Evolutionary conservation across 1,140 invertebrate genomes (phyloP).

Genomic region (Brachionus sp.): DNA sequence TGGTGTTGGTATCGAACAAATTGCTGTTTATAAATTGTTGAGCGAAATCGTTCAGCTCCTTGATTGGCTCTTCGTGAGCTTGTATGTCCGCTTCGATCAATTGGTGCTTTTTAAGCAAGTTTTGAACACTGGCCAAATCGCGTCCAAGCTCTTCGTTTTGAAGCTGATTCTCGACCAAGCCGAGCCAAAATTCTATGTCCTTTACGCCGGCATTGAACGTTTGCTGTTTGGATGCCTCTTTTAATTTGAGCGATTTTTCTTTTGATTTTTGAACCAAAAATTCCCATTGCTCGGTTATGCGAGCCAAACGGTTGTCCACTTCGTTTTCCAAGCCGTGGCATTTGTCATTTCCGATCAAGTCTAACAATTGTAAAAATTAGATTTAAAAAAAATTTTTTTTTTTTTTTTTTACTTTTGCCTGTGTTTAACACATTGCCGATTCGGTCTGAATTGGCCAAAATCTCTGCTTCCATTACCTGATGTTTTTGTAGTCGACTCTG

Average conservation of each 20-base stretch:
- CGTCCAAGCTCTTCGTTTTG: conserved; percentile 95
- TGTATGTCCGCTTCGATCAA: conserved; percentile 92
- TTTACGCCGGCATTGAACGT: conserved; percentile 99
- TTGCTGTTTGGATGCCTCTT: conserved; percentile 96
- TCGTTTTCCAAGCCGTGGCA: conserved; percentile 63
- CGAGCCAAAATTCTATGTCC: conserved; percentile 99
- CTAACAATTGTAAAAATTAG: conserved; percentile 50
- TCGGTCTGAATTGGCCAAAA: conserved; percentile 94
- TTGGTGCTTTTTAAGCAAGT: conserved; percentile 97
- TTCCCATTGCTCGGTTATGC: conserved; percentile 97
- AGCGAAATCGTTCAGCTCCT: conserved; percentile 64
- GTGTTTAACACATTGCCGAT: conserved; percentile 90
- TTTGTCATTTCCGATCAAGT: conserved; percentile 55
- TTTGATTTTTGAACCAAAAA: conserved; percentile 93
- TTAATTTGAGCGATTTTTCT: conserved; percentile 93
- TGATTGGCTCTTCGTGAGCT: conserved; percentile 85
- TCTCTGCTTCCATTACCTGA: conserved; percentile 96
- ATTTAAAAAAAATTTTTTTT: background rate
- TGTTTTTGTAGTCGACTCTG: conserved; percentile 94
- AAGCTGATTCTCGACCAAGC: conserved; percentile 86
- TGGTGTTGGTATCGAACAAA: conserved; percentile 57
- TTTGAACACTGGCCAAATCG: conserved; percentile 96
- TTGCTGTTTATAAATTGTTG: conserved; percentile 59
- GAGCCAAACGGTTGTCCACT: conserved; percentile 71
- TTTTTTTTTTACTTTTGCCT: conserved; percentile 69